These are phyloP conservation scores for Glossophaga mutica DNA, from an alignment of 2,797 vertebrate genomes.

Conservation along the genomic window DNA sequence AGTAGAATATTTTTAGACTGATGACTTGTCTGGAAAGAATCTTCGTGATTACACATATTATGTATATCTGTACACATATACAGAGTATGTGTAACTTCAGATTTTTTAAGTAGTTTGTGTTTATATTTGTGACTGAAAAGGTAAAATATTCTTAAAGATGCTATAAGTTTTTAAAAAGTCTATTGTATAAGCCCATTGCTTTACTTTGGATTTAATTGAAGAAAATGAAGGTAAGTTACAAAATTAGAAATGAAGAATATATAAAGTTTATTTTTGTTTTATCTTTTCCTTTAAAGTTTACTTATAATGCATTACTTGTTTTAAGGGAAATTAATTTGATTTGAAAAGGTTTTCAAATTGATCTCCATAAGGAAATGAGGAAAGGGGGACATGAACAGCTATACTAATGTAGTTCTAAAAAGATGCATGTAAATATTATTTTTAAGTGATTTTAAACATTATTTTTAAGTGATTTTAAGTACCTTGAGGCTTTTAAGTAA, in stretches of 20 bases:
- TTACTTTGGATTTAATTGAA: neutral
- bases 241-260: constrained; percentile 32
- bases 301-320: neutral
- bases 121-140: neutral
- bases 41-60: neutral
- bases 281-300: constrained; percentile 14
- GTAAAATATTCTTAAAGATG: neutral
- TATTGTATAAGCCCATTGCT: constrained; percentile 3
- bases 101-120: neutral
- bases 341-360: neutral
- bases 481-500: neutral
- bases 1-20: constrained; percentile 32
- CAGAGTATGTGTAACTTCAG: neutral
- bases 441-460: constrained; percentile 7
- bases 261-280: neutral
- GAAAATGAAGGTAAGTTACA: neutral
- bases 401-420: neutral
- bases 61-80: neutral
- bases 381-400: neutral
- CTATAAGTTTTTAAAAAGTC: neutral
- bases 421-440: neutral
- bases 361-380: neutral
- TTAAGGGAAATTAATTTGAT: constrained; percentile 24
- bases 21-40: neutral
- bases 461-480: constrained; percentile 32